phyloP scores from a whole-genome alignment of 1,140 invertebrate species.

The Lordiphosa mommai region DNA sequence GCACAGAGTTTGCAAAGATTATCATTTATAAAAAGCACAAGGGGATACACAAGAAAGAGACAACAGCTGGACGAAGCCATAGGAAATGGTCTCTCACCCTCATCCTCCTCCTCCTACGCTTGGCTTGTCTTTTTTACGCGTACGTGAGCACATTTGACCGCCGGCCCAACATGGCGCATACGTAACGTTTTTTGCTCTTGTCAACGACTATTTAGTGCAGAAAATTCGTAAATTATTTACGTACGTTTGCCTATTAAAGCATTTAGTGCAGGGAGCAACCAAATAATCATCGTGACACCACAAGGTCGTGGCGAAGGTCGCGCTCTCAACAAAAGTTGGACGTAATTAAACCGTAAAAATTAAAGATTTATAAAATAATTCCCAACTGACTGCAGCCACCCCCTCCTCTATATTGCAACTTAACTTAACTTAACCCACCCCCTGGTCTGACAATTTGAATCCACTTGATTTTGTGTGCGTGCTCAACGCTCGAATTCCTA shows the following conservation, averaged over 20 bases:
- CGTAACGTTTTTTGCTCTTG: constrained; percentile 23
- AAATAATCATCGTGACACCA: constrained; percentile 16
- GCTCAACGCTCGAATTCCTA: constrained; percentile 57
- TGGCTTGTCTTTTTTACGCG: constrained; percentile 52
- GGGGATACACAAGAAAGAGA: constrained; percentile 21
- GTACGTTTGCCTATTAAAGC: constrained; percentile 30
- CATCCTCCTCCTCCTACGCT: constrained; percentile 19
- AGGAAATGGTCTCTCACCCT: constrained; percentile 25
- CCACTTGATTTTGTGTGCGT: constrained; percentile 70
- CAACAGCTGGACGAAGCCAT: constrained; percentile 42
- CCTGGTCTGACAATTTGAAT: constrained; percentile 56
- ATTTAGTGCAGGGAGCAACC: constrained; percentile 21
- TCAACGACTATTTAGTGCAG: constrained; percentile 67
- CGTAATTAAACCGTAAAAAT: constrained; percentile 70
- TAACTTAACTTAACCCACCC: constrained; percentile 30
- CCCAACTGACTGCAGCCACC: constrained; percentile 9
- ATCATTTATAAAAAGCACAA: constrained; percentile 66
- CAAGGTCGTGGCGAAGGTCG: constrained; percentile 64
- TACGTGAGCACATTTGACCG: constrained; percentile 59
- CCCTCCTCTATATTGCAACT: constrained; percentile 15
- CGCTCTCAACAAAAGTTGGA: background rate
- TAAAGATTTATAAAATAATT: constrained; percentile 72
- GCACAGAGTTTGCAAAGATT: constrained; percentile 31
- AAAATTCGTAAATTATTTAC: constrained; percentile 71
- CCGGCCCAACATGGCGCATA: constrained; percentile 6